Evolutionary conservation across 2,888 invertebrate species (phyloP).

Genomic region (Acleris cristana): DNA sequence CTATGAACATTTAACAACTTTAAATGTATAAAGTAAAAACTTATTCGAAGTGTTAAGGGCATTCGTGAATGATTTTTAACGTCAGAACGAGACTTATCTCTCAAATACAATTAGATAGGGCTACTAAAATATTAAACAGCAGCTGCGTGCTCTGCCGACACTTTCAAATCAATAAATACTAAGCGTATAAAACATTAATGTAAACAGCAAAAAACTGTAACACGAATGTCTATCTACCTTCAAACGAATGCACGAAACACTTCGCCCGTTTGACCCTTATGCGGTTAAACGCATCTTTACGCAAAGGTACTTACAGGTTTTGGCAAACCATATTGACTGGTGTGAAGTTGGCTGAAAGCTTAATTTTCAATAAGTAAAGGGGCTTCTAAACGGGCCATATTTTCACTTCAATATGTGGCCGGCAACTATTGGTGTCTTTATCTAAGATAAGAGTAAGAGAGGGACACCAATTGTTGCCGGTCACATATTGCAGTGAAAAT

Average conservation of each 20-base stretch:
- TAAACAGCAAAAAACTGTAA: not conserved
- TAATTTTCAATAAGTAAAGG: not conserved
- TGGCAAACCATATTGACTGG: not conserved
- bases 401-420: too few species aligned
- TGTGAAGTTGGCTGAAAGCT: not conserved
- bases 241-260: slow-evolving; percentile 45
- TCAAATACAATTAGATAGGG: not conserved
- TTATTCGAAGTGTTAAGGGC: slow-evolving; percentile 49
- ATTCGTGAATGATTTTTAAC: slow-evolving; percentile 35
- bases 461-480: too few species aligned
- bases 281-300: slow-evolving; percentile 1
- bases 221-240: not conserved
- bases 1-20: slow-evolving; percentile 79
- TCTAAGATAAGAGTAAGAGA: too few species aligned
- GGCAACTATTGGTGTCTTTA: too few species aligned
- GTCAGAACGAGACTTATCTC: too few species aligned
- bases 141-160: too few species aligned
- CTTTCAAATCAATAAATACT: too few species aligned
- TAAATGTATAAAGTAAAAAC: slow-evolving; percentile 56
- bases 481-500: too few species aligned
- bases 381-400: too few species aligned
- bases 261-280: slow-evolving; percentile 32
- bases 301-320: slow-evolving; percentile 1
- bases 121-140: not conserved
- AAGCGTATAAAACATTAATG: not conserved